Evolutionary conservation across 2,888 invertebrate species (phyloP).

Genomic region (Pseudococcus longispinus): DNA sequence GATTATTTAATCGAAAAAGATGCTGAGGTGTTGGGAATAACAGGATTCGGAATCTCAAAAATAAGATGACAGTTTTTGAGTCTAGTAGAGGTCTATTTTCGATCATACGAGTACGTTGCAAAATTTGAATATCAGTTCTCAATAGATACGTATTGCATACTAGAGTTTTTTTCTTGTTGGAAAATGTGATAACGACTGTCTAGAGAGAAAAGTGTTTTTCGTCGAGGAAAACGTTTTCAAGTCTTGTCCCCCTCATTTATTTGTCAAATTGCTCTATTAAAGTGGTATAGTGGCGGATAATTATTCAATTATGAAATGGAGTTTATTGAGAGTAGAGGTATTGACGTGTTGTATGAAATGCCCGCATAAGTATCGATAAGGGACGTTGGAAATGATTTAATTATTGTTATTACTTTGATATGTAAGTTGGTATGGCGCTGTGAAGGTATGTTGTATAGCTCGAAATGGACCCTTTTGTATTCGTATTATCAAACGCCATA

Average conservation of each 20-base stretch:
- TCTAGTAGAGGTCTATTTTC: too few relatives aligned
- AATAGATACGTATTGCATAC: too few relatives aligned
- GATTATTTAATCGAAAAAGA: too few relatives aligned
- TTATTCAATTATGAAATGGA: background rate
- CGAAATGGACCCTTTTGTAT: background rate
- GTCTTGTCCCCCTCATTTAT: background rate
- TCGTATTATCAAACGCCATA: background rate
- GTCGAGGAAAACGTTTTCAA: background rate
- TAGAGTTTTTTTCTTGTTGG: too few relatives aligned
- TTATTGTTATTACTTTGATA: background rate
- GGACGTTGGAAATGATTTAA: background rate
- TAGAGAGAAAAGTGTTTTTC: too few relatives aligned
- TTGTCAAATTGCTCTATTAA: background rate
- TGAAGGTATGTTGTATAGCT: too few relatives aligned
- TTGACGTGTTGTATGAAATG: background rate
- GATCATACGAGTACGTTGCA: too few relatives aligned
- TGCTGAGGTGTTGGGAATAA: too few relatives aligned
- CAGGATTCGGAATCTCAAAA: too few relatives aligned
- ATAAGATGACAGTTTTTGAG: too few relatives aligned
- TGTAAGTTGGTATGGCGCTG: background rate
- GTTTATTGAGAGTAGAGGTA: background rate
- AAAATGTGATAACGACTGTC: background rate
- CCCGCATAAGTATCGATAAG: background rate
- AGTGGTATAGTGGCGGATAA: background rate
- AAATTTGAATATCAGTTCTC: too few relatives aligned